phyloP scores from a whole-genome alignment of 2,888 invertebrate species.

The Idaea straminata region DNA sequence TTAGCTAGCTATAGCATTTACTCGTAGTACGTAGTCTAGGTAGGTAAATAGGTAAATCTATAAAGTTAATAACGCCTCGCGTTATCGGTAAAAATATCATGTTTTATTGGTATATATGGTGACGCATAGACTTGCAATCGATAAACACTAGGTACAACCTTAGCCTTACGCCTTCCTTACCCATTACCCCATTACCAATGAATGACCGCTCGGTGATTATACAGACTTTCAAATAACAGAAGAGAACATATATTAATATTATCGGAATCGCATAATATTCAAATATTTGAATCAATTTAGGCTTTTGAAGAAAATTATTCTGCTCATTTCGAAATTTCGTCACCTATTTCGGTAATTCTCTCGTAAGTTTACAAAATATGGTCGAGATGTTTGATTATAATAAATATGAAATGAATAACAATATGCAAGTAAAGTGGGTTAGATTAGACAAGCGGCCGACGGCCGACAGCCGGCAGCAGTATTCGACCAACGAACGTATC shows the following conservation, averaged over 20 bases:
- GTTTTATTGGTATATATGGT: neutral
- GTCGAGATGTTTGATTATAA: neutral
- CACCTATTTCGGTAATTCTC: no score
- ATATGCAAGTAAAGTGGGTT: neutral
- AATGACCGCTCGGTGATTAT: neutral
- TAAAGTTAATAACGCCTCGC: neutral
- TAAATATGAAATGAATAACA: neutral
- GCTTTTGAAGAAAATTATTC: neutral
- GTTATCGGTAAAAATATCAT: neutral
- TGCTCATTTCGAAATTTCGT: no score
- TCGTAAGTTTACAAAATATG: no score
- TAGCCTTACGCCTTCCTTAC: neutral
- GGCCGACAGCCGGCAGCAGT: no score
- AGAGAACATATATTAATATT: neutral
- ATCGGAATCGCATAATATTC: neutral
- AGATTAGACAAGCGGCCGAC: no score
- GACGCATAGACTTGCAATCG: neutral
- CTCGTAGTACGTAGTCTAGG: no score
- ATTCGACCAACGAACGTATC: neutral
- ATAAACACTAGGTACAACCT: neutral
- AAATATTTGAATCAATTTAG: neutral
- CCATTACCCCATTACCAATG: no score
- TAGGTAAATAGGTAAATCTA: neutral
- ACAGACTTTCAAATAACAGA: neutral
- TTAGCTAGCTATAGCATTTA: neutral